A percentile compares a stretch with the other conserved stretches of the same genome.
Evolutionary conservation across 2,797 vertebrate genomes (phyloP).

Genomic region (Enteromius mattozi): DNA sequence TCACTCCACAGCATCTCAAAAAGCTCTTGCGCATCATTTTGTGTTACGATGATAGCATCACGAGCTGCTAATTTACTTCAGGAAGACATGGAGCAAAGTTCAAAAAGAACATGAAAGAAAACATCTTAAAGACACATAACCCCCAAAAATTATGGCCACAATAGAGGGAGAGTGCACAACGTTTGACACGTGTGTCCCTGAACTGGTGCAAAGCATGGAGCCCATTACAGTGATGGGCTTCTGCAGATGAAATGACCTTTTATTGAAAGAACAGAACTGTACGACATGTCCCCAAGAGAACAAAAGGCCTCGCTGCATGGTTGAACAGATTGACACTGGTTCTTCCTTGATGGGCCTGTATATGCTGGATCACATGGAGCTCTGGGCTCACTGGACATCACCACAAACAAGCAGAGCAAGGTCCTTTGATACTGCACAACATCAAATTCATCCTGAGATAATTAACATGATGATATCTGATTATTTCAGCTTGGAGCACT

Average conservation of each 20-base stretch:
- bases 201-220: conserved; percentile 3
- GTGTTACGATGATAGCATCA: background rate
- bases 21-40: background rate
- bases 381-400: conserved; percentile 10
- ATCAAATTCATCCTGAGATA: conserved; percentile 1
- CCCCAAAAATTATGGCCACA: background rate
- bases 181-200: background rate
- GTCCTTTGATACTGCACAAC: background rate
- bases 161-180: background rate
- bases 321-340: conserved; percentile 24
- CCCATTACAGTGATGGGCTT: conserved; percentile 20
- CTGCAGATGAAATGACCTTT: conserved; percentile 29
- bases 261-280: conserved; percentile 26
- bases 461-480: background rate
- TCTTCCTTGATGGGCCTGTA: conserved; percentile 23
- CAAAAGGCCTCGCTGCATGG: conserved; percentile 38
- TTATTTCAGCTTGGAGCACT: conserved; percentile 7
- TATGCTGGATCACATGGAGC: conserved; percentile 24
- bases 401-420: conserved; percentile 2
- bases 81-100: background rate
- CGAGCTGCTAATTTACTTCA: background rate
- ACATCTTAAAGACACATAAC: background rate
- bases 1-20: background rate
- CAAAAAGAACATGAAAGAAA: background rate
- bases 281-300: conserved; percentile 38